These are phyloP conservation scores for Chromoteleia sp. DNA, from an alignment of 2,888 invertebrate species.

Conservation along the genomic window DNA sequence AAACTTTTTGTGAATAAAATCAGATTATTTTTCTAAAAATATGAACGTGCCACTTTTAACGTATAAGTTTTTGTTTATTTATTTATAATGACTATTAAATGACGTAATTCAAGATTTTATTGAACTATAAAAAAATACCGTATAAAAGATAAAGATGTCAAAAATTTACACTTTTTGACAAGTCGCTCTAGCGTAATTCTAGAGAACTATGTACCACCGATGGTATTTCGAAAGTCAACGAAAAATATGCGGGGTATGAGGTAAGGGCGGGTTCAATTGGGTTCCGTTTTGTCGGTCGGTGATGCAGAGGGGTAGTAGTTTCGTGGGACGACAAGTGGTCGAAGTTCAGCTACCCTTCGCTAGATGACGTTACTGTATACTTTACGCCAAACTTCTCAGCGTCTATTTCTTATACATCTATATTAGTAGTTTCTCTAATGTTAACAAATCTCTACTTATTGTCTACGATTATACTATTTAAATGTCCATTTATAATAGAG, in stretches of 20 bases:
- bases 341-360: constrained; percentile 79
- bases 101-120: too few species aligned
- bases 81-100: too few species aligned
- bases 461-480: too few species aligned
- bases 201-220: constrained; percentile 82
- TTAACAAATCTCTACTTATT: too few species aligned
- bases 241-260: constrained; percentile 71
- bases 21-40: too few species aligned
- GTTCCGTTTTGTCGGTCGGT: constrained; percentile 79
- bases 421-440: too few species aligned
- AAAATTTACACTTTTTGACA: not conserved
- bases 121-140: not conserved
- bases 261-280: constrained; percentile 80
- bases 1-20: too few species aligned
- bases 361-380: constrained; percentile 81
- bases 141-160: not conserved
- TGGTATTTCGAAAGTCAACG: constrained; percentile 77
- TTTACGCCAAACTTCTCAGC: not conserved
- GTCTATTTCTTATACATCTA: too few species aligned
- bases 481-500: too few species aligned
- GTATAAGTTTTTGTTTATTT: too few species aligned
- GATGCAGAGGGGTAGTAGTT: constrained; percentile 79
- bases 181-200: constrained; percentile 79
- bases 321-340: constrained; percentile 36
- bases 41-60: too few species aligned